phyloP scores from a whole-genome alignment of 2,888 invertebrate species.

The Phyllotreta striolata region DNA sequence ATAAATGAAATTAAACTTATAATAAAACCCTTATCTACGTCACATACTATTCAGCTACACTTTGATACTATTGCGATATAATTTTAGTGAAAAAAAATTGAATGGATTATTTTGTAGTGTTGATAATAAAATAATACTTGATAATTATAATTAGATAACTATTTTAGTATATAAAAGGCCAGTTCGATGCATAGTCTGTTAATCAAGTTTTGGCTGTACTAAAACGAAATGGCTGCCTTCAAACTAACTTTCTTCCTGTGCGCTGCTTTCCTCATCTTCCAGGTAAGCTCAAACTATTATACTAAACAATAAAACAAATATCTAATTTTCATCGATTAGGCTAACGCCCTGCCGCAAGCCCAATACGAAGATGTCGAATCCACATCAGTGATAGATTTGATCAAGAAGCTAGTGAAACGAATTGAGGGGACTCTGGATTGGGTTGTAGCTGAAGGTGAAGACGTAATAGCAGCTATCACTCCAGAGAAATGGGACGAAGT shows the following conservation, averaged over 20 bases:
- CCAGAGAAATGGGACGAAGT: neutral
- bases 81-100: too few species aligned
- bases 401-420: neutral
- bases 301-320: neutral
- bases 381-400: neutral
- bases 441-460: neutral
- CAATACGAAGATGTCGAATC: neutral
- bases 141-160: too few species aligned
- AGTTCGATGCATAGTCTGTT: too few species aligned
- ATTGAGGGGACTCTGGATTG: neutral
- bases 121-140: too few species aligned
- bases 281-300: constrained; percentile 4
- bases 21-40: too few species aligned
- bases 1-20: too few species aligned
- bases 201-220: too few species aligned
- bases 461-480: neutral
- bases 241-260: constrained; percentile 3
- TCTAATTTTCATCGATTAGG: neutral
- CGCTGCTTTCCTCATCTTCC: neutral
- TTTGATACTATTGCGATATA: too few species aligned
- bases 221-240: constrained; percentile 2
- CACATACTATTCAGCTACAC: too few species aligned
- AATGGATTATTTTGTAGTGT: too few species aligned
- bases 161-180: too few species aligned
- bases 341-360: neutral